Evolutionary conservation across 2,797 vertebrate species (phyloP), one percentile per base, ranked within the genome.

Genomic region (Nyctibius grandis): DNA sequence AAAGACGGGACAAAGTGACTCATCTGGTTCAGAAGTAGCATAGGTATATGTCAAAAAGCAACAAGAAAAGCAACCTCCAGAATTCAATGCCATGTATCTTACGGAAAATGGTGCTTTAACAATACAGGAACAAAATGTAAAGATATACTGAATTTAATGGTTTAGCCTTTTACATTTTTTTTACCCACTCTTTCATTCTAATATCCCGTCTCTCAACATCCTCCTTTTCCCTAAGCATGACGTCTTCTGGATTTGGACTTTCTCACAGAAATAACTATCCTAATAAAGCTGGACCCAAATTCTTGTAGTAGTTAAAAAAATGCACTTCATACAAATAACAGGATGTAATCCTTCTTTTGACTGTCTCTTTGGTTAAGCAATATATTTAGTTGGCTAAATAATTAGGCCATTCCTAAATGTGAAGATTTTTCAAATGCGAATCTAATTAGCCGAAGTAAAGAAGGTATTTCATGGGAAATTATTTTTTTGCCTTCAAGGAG

Each of bases 381-480:
- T 74, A 50, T 70, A 95, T 91, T 94, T 91, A 93, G 77, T 65
- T 94, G 88, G 86, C 86, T 91, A 95, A 94, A 93, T 92, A 96
- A 97, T 95, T 96, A 96, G 93, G 91, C 75, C 90, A 92, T 68
- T 93, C 78, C 88, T 95, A 96, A 96, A 95, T 76, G 83, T 82
- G 89, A 97, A 93, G 72, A 75, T 72, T 95, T 97, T 94, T 87
- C 68, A 92, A 92, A 93, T 77, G 75, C 92, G 77, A 93, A 80
- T 93, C 84, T 93, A 95, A 96, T 97, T 96, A 96, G 84, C 56
- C 86, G 40, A 94, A 85, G 88, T 68, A 95, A 96, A 95, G 93
- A 74, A 96, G 75, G 83, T 94, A 95, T 97, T 96, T 93, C 85
- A 93, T 84, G 89, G 92, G 95, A 96, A 97, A 94, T 95, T 72